A percentile compares a stretch with the other conserved stretches of the same genome.
phyloP scores from a whole-genome alignment of 2,113 vertebrate genomes.

The Dermatemys mawii region DNA sequence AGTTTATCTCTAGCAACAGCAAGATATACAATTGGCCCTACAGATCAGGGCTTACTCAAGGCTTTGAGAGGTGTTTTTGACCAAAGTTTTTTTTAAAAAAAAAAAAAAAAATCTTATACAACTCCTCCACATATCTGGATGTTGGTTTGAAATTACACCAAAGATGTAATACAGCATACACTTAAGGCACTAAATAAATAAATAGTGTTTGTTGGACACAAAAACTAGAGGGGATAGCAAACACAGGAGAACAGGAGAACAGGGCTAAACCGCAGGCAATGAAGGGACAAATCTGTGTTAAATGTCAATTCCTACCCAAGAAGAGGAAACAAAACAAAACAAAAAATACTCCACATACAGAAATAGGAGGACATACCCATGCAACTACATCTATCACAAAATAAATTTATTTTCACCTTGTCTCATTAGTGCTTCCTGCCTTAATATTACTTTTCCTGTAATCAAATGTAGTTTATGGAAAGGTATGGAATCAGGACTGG shows the following conservation, averaged over 20 bases:
- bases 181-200: not conserved
- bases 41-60: not conserved
- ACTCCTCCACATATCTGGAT: not conserved
- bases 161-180: not conserved
- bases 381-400: not conserved
- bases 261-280: not conserved
- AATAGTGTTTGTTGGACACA: not conserved
- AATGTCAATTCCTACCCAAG: not conserved
- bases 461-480: not conserved
- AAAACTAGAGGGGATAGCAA: not conserved
- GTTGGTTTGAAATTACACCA: not conserved
- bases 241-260: not conserved
- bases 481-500: not conserved
- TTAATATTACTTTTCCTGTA: not conserved
- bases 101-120: not conserved
- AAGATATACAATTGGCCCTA: not conserved
- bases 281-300: not conserved
- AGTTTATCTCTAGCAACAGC: not conserved
- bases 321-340: not conserved
- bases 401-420: not conserved
- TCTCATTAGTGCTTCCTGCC: not conserved
- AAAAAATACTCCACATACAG: not conserved
- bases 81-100: too few species aligned
- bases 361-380: not conserved
- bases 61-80: not conserved